phyloP scores from a whole-genome alignment of 2,797 vertebrate genomes.

The Capromys pilorides region DNA sequence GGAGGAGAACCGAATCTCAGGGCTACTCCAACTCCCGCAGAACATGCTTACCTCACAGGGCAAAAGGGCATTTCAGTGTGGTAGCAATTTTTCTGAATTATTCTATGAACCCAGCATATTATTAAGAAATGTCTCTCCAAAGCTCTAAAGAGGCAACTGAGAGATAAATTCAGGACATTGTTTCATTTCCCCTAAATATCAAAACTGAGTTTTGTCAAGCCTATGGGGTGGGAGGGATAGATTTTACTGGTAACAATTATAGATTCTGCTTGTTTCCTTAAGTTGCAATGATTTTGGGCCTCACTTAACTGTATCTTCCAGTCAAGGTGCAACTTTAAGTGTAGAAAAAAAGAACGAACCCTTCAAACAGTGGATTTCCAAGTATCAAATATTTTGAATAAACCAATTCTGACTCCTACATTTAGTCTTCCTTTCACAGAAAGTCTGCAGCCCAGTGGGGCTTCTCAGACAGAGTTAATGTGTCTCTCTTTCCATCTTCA shows the following conservation, averaged over 20 bases:
- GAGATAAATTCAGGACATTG: neutral
- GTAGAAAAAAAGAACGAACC: slow-evolving; percentile 18
- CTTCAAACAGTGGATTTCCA: slow-evolving; percentile 27
- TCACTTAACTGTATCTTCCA: neutral
- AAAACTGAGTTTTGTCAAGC: slow-evolving; percentile 1
- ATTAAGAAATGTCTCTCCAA: neutral
- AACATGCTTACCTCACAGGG: neutral
- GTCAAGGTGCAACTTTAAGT: slow-evolving; percentile 23
- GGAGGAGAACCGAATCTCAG: neutral
- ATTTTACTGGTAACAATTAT: neutral
- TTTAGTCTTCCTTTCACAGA: slow-evolving; percentile 34
- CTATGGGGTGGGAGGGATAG: neutral
- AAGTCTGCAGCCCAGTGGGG: slow-evolving; percentile 30
- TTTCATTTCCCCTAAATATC: neutral
- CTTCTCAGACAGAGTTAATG: slow-evolving; percentile 51
- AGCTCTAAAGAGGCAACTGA: neutral
- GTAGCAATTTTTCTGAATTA: neutral
- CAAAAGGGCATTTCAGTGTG: neutral
- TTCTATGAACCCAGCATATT: neutral
- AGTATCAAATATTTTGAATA: slow-evolving; percentile 22
- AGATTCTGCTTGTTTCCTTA: slow-evolving; percentile 1
- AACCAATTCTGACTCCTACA: neutral
- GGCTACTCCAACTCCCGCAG: neutral
- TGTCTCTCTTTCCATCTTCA: slow-evolving; percentile 58
- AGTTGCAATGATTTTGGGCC: slow-evolving; percentile 33